Percentiles rank a stretch among this genome's conserved stretches.
Evolutionary conservation across 2,888 invertebrate species (phyloP).

Genomic region (Ceraclea dissimilis): DNA sequence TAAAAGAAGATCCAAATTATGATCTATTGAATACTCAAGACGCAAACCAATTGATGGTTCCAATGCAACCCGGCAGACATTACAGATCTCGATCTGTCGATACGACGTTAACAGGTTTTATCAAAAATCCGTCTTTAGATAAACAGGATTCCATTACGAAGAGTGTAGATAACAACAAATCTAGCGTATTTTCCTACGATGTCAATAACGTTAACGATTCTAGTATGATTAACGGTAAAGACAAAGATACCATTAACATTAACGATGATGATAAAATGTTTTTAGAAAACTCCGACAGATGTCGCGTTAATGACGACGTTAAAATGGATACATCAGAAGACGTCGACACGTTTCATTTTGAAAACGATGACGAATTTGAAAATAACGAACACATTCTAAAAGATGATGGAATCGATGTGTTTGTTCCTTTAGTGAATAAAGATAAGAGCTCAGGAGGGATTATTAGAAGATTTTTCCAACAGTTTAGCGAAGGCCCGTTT

Average conservation of each 20-base stretch:
- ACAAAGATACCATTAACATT: background rate
- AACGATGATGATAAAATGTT: background rate
- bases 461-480: slow-evolving; percentile 45
- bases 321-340: background rate
- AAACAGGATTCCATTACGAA: slow-evolving; percentile 1
- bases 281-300: background rate
- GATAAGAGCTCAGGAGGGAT: slow-evolving; percentile 42
- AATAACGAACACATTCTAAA: background rate
- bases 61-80: slow-evolving; percentile 38
- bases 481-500: slow-evolving; percentile 44
- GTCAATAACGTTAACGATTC: background rate
- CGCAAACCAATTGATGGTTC: slow-evolving; percentile 36
- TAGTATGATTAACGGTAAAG: background rate
- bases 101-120: slow-evolving; percentile 33
- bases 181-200: background rate
- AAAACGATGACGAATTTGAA: background rate
- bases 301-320: background rate
- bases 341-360: background rate
- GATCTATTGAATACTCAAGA: slow-evolving; percentile 34
- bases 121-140: slow-evolving; percentile 8
- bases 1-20: slow-evolving; percentile 28
- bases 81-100: slow-evolving; percentile 52
- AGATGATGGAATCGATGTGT: slow-evolving; percentile 18
- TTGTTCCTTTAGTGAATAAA: slow-evolving; percentile 15
- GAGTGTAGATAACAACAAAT: background rate